phyloP scores from a whole-genome alignment of 2,797 vertebrate genomes.

The Halcyon chelicuti region DNA sequence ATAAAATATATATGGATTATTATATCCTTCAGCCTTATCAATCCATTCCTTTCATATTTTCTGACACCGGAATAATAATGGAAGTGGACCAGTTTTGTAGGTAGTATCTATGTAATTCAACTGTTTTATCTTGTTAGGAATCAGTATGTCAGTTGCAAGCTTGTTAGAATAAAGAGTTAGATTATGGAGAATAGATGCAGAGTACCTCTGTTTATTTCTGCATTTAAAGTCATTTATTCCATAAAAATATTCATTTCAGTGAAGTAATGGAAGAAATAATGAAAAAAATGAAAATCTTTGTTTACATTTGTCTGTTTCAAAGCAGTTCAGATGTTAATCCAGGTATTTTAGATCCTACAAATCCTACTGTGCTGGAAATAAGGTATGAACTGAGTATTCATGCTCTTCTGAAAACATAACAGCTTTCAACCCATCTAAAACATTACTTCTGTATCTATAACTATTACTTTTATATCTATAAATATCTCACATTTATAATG shows the following conservation, averaged over 20 bases:
- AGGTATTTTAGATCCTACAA: background rate
- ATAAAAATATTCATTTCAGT: background rate
- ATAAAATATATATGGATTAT: background rate
- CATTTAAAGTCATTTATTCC: background rate
- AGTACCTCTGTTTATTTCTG: background rate
- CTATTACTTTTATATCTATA: background rate
- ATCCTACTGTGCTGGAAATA: background rate
- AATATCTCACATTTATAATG: background rate
- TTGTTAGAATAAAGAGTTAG: background rate
- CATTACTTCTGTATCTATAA: background rate
- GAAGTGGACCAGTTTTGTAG: background rate
- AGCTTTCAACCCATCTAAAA: background rate
- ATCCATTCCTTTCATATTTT: background rate
- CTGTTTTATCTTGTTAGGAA: background rate
- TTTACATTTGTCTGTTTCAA: background rate
- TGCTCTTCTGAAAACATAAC: background rate
- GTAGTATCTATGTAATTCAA: background rate
- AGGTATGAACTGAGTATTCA: background rate
- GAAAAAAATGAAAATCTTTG: background rate
- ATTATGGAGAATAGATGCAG: background rate
- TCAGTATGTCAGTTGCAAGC: background rate
- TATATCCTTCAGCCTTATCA: background rate
- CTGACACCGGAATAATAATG: background rate
- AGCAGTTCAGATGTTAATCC: background rate
- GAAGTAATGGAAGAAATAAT: background rate